Conservation (phyloP, 2,113 vertebrate genomes). For the Gallinago undulata region DNA sequence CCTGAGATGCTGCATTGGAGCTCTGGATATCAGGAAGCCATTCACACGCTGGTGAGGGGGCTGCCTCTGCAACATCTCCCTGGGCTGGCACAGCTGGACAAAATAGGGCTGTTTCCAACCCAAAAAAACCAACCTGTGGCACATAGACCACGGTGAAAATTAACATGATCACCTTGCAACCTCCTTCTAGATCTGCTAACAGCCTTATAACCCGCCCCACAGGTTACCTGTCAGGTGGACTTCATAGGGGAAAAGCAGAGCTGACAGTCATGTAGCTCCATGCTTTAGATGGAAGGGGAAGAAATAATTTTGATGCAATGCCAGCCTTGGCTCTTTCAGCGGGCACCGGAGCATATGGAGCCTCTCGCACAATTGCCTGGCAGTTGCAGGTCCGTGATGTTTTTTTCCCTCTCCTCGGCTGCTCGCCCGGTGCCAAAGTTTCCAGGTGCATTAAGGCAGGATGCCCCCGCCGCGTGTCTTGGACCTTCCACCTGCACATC, state of each 20-base stretch:
- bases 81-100: neutral
- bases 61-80: neutral
- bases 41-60: accelerated
- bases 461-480: neutral
- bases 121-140: neutral
- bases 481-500: neutral
- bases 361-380: neutral
- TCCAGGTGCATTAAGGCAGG: constrained; percentile 38
- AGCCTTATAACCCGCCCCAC: neutral
- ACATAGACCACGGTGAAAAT: neutral
- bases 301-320: neutral
- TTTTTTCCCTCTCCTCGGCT: constrained; percentile 7
- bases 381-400: neutral
- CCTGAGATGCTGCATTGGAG: neutral
- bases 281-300: neutral
- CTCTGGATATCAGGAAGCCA: neutral
- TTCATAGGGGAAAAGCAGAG: neutral
- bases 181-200: neutral
- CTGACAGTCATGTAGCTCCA: accelerated
- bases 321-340: neutral
- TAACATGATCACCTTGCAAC: neutral
- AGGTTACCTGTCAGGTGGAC: neutral
- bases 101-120: neutral
- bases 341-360: neutral
- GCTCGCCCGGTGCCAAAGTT: neutral